Evolutionary conservation across 2,888 invertebrate species (phyloP).

Genomic region (Chironomus tentans): DNA sequence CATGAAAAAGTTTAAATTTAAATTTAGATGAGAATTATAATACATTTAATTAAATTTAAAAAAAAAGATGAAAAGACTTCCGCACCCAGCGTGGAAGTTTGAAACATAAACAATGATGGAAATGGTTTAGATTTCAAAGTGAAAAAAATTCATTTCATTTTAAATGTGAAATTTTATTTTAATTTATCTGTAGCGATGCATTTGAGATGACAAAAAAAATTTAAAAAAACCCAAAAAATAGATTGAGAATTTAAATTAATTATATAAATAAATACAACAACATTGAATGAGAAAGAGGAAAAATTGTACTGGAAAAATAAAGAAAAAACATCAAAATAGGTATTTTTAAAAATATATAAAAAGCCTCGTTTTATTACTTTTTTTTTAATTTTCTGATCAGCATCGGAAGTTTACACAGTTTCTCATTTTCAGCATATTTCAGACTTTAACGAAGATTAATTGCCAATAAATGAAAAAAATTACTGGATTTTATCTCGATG

Average conservation of each 20-base stretch:
- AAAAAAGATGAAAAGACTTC: neutral
- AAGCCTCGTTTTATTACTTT: neutral
- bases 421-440: neutral
- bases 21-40: too few species aligned
- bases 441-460: neutral
- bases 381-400: neutral
- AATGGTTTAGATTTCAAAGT: neutral
- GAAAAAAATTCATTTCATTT: slow-evolving; percentile 5
- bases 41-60: neutral
- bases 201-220: neutral
- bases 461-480: neutral
- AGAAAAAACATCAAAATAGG: slow-evolving; percentile 18
- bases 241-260: slow-evolving; percentile 16
- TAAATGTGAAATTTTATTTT: slow-evolving; percentile 16
- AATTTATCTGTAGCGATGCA: slow-evolving; percentile 4
- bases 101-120: too few species aligned
- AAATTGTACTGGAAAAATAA: slow-evolving; percentile 11
- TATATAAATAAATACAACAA: neutral
- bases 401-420: too few species aligned
- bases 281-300: slow-evolving; percentile 13
- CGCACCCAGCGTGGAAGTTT: too few species aligned
- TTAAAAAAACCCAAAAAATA: neutral
- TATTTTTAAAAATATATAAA: slow-evolving; percentile 18
- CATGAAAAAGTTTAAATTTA: neutral
- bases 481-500: too few species aligned